Evolutionary conservation across 1,140 invertebrate genomes (phyloP), one percentile per base, ranked within the genome.

Genomic region (Neodiprion pinetum): DNA sequence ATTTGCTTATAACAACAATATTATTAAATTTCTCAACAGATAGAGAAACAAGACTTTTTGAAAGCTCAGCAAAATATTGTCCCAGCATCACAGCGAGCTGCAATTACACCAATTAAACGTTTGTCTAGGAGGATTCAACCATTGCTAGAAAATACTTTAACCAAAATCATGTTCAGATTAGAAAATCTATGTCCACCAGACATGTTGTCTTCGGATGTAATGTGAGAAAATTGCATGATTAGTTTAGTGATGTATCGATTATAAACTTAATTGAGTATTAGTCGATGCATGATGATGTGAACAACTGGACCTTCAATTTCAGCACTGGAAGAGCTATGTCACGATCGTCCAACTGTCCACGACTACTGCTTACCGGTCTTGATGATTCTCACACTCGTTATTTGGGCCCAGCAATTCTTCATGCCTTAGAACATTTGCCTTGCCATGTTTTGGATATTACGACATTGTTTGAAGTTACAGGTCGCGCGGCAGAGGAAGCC

Each of bases 11-110:
- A 48, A 47, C 70, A 66, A 21, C 74, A 14, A 12, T 66, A 65
- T 69, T 65, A 67, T 72, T 77, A 47, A 28, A 17, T 53, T 71
- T 68, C 77, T 50, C 74, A 74, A 74, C 72, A 92, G 91, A 89
- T 93, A 3, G 89, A 91, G 78, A 91, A 91, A 75, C 82, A 90
- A 77, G 94, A 95, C 84, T 95, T 95, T 84, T 78, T 91, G 68
- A 86, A 88, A 76, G 94, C 94, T 0, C 90, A 93, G 84, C 87
- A 90, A 50, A 89, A 88, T 68, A 92, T 95, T 75, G 90, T 93
- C 48, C 94, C 94, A n/a, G 91, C 94, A 12, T 90, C 93, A 3
- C 91, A 93, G 83, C 85, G 94, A 79, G 88, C 91, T 71, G 80
- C 88, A 7, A 81, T 89, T 8, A 87, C 88, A 48, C 88, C 91